These are phyloP conservation scores for Cebus imitator DNA, from an alignment of 2,113 vertebrate genomes.

Conservation along the genomic window DNA sequence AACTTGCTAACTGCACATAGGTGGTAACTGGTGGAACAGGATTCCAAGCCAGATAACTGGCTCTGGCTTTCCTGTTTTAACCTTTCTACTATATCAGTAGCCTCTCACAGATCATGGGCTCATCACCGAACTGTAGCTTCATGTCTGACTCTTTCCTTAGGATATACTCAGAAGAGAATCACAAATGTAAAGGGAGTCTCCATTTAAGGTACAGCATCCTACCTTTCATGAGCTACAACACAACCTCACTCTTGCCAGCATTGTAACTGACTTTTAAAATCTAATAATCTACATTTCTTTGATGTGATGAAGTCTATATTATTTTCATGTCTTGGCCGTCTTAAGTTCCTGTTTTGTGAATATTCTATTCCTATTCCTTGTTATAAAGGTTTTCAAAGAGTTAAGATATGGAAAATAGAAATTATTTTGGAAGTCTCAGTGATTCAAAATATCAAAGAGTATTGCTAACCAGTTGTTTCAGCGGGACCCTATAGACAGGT, in stretches of 20 bases:
- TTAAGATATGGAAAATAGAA: neutral
- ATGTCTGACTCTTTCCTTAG: neutral
- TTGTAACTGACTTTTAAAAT: neutral
- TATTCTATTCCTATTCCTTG: neutral
- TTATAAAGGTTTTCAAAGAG: neutral
- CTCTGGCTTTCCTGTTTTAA: neutral
- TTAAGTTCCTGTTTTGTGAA: conserved; percentile 7
- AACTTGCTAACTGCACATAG: neutral
- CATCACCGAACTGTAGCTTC: neutral
- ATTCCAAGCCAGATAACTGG: neutral
- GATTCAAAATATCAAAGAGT: neutral
- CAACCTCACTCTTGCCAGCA: neutral
- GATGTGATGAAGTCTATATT: neutral
- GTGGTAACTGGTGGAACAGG: neutral
- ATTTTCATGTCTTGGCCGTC: neutral
- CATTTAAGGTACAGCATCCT: neutral
- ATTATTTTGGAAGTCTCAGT: neutral
- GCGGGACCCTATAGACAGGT: neutral
- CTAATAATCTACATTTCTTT: neutral
- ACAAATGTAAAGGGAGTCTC: neutral
- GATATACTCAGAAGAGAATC: neutral
- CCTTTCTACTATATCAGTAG: neutral
- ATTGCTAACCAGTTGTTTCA: neutral
- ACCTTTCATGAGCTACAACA: neutral
- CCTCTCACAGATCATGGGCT: neutral